Evolutionary conservation across 2,888 invertebrate genomes (phyloP).

Genomic region (Xylota segnis): DNA sequence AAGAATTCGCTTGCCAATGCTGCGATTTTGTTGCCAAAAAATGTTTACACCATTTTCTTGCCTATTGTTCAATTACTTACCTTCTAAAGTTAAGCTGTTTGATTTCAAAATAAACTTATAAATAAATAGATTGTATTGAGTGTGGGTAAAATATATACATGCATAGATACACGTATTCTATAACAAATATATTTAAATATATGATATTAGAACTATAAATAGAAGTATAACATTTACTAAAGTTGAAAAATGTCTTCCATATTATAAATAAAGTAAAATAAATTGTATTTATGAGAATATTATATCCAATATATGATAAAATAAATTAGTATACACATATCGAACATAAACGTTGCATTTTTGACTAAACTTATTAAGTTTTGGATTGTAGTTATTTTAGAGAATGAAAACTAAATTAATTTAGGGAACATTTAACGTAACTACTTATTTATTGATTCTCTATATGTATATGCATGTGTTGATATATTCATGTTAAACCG

Average conservation of each 20-base stretch:
- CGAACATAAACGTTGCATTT: conserved; percentile 69
- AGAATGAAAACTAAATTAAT: conserved; percentile 37
- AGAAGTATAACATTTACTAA: conserved; percentile 70
- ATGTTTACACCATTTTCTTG: conserved; percentile 42
- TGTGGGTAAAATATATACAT: conserved; percentile 33
- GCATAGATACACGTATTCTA: conserved; percentile 49
- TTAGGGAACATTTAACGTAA: conserved; percentile 48
- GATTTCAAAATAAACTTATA: conserved; percentile 9
- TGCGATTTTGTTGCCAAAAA: conserved; percentile 59
- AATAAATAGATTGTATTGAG: conserved; percentile 11
- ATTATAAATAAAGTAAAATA: conserved; percentile 72
- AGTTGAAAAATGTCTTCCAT: conserved; percentile 77
- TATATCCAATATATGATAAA: conserved; percentile 51
- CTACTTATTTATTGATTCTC: conserved; percentile 40
- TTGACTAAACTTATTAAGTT: conserved; percentile 61
- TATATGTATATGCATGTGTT: conserved; percentile 34
- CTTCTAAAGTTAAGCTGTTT: conserved; percentile 23
- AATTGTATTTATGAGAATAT: conserved; percentile 69
- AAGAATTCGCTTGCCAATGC: conserved; percentile 49
- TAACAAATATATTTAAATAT: conserved; percentile 49
- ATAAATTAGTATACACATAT: conserved; percentile 69
- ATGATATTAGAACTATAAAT: conserved; percentile 62
- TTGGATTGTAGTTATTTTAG: conserved; percentile 55
- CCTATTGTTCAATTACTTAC: conserved; percentile 22
- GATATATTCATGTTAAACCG: conserved; percentile 12